Evolutionary conservation across 2,797 vertebrate species (phyloP), one percentile per base, ranked within the genome.

Genomic region (Mionectes olivaceus): DNA sequence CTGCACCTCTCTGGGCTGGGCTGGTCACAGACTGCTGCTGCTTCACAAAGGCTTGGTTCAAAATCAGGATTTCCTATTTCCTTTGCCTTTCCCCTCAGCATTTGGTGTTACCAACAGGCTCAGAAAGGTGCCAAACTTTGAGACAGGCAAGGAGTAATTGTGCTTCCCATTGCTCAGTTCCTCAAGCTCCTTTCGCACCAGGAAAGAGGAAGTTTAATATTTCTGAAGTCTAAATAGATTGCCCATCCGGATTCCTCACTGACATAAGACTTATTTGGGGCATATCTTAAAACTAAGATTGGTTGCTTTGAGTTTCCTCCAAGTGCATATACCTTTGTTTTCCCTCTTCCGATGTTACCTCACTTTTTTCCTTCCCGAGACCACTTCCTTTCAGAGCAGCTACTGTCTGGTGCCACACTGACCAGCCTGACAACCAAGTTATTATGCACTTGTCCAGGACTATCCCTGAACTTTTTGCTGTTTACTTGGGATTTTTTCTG

Each of bases 171-270:
- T 19, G 65, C 23, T 63, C 32, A 10, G 6, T n/a, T 24, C 60
- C 27, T 64, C 24, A 35, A 67, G 27, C 11, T 44, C 32, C 49
- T 81, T 67, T 90, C 11, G 2, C 0, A 5, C 19, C 13, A 37
- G 57, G 43, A 2, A 3, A 35, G n/a, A 83, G 18, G 14, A 67
- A 71, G 74, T 77, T 6, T n/a, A 33, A 25, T 35, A 32, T 17
- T 60, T 33, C 79, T 88, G 83, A 88, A 41, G 33, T n/a, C 74
- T 56, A 63, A 88, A 71, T 39, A 73, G 43, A 41, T 61, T 71
- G 41, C n/a, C 35, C 65, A 70, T 88, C 41, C 39, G 69, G 53
- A 61, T 76, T 86, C 46, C 46, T 93, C 25, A 35, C 33, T 55
- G 65, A 53, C 30, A 15, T 41, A 39, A 80, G 55, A 82, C 59